Percentiles rank a stretch among this genome's conserved stretches.
Conservation (phyloP, 1,140 invertebrate species). For the Sinella curviseta region DNA sequence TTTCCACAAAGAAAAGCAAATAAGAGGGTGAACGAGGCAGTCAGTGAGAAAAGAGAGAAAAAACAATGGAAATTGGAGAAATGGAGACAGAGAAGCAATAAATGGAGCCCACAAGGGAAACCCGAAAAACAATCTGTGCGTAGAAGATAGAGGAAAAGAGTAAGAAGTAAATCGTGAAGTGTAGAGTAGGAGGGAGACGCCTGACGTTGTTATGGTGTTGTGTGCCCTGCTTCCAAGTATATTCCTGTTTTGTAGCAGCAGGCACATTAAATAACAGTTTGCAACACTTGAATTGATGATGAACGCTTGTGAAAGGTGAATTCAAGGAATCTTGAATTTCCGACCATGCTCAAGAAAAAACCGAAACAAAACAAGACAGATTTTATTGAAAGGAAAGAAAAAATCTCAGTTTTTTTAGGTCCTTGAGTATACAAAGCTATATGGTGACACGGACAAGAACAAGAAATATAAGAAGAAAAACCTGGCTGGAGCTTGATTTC, state of each 20-base stretch:
- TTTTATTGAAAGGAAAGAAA: background rate
- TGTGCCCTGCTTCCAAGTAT: too few relatives aligned
- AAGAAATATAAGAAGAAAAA: too few relatives aligned
- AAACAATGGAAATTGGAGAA: slow-evolving; percentile 1
- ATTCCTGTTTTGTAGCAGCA: too few relatives aligned
- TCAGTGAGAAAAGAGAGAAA: background rate
- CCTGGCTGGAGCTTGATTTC: too few relatives aligned
- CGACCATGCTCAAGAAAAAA: background rate
- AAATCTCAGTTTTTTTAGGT: background rate
- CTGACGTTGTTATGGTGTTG: too few relatives aligned
- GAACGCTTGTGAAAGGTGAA: background rate
- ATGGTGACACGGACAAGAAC: too few relatives aligned
- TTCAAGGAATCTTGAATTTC: slow-evolving; percentile 12
- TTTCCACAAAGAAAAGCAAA: background rate
- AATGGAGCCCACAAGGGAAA: slow-evolving; percentile 9
- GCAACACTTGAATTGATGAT: slow-evolving; percentile 10
- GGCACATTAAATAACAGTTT: slow-evolving; percentile 23
- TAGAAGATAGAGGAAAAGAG: background rate
- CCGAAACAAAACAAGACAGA: background rate
- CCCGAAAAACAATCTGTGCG: too few relatives aligned
- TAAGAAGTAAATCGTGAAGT: background rate
- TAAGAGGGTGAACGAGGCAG: background rate
- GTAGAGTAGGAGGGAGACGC: background rate
- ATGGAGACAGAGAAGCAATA: slow-evolving; percentile 7
- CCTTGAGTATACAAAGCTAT: background rate